These are phyloP conservation scores for Autographa pulchrina DNA, from an alignment of 2,888 invertebrate species.

Conservation along the genomic window DNA sequence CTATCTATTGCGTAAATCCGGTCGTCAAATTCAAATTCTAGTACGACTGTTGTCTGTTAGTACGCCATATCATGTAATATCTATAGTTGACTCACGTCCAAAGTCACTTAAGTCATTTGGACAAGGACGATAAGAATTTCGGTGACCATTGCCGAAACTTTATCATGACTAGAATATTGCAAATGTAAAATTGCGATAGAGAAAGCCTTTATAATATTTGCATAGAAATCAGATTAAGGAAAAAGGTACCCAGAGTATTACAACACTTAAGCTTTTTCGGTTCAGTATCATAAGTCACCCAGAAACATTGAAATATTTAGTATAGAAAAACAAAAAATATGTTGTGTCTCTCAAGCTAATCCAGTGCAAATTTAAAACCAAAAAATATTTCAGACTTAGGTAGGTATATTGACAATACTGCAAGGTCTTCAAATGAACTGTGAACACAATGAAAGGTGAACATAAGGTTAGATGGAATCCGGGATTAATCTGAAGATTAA, in stretches of 20 bases:
- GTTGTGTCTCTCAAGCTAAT: too few species aligned
- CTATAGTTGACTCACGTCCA: conserved; percentile 37
- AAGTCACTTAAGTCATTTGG: conserved; percentile 26
- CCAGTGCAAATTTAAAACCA: too few species aligned
- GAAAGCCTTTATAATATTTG: background rate
- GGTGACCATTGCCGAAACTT: conserved; percentile 23
- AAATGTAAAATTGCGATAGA: background rate
- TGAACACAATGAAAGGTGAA: background rate
- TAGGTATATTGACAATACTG: background rate
- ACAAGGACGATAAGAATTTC: conserved; percentile 46
- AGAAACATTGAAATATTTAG: too few species aligned
- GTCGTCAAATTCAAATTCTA: conserved; percentile 7
- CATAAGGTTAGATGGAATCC: background rate
- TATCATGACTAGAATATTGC: conserved; percentile 18
- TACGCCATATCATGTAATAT: conserved; percentile 14
- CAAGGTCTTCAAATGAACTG: background rate
- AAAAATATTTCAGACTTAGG: background rate
- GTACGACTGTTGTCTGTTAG: conserved; percentile 7
- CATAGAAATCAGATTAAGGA: background rate
- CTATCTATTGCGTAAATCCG: conserved; percentile 6
- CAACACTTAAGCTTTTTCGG: too few species aligned
- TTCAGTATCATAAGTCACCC: too few species aligned
- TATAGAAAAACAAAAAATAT: too few species aligned
- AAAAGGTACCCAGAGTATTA: background rate
- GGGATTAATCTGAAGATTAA: background rate